Evolutionary conservation across 2,113 vertebrate genomes (phyloP), one percentile per base, ranked within the genome.

Genomic region (Turdus rufiventris): DNA sequence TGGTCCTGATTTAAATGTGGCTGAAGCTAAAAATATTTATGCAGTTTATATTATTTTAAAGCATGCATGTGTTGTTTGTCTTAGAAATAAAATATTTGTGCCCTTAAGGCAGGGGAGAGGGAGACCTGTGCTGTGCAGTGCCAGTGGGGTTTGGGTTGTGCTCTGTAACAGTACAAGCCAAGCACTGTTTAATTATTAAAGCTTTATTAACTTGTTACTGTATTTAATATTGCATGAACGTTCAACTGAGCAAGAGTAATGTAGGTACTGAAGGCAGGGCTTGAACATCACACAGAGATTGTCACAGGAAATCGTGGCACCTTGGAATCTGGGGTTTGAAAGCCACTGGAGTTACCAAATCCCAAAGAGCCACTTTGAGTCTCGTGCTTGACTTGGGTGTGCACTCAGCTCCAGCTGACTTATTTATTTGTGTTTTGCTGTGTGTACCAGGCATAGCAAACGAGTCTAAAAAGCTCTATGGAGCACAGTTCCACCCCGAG

Each of bases 401-500:
- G 10, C 24, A 0, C 33, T 82, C 36, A 42, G 19, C 19, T 85
- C 28, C 43, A 31, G 5, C 24, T 63, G 5, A 14, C 18, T 43
- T 13, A 11, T 25, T 45, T 45, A 14, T 42, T 26, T 45, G 3
- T 36, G 33, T 23, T 76, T 18, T 61, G 34, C 26, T 14, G 0
- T 4, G 21, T 36, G 0, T 7, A 2, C 72, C 95, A 99, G 99
- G 98, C 60, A 99, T 99, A 88, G 99, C 99, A 68, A 99, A 99
- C 7, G 99, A 99, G 89, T 99, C 99, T 56, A 99, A 99, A 96
- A 99, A 99, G 47, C 97, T 99, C 34, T 99, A 99, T 3, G 99
- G 99, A 60, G 99, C 98, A 5, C 99, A 99, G 95, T 99, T 99
- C 97, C 99, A 99, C 89, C 99, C 99, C 5, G 99, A 99, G 96